Percentiles rank a stretch among this genome's conserved stretches.
phyloP scores from a whole-genome alignment of 2,797 vertebrate species.

The Loriculus beryllinus region DNA sequence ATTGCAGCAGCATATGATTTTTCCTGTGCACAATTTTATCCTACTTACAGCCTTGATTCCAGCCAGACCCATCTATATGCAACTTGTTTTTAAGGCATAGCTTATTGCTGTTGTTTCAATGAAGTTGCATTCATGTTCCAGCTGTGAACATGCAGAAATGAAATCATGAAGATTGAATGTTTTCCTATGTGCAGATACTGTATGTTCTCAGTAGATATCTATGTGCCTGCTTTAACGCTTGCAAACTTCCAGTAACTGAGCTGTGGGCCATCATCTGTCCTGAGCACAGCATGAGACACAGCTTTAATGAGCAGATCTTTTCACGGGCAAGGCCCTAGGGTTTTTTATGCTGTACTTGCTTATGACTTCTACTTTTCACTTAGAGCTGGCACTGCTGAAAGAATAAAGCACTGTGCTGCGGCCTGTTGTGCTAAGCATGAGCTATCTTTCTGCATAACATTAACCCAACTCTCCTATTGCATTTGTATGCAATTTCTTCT shows the following conservation, averaged over 20 bases:
- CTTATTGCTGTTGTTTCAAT: conserved; percentile 39
- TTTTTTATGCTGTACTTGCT: conserved; percentile 70
- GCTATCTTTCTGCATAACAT: conserved; percentile 68
- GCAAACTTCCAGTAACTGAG: conserved; percentile 59
- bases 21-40: not conserved
- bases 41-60: not conserved
- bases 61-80: not conserved
- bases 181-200: conserved; percentile 41
- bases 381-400: conserved; percentile 63
- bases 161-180: conserved; percentile 43
- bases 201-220: conserved; percentile 41
- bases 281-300: conserved; percentile 63
- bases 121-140: conserved; percentile 41
- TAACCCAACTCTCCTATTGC: conserved; percentile 51
- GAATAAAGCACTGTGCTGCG: conserved; percentile 64
- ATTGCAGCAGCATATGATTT: not conserved
- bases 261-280: conserved; percentile 59
- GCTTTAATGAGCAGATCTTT: conserved; percentile 58
- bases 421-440: conserved; percentile 64
- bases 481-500: conserved; percentile 54
- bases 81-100: conserved; percentile 36
- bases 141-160: conserved; percentile 25
- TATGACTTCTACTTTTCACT: conserved; percentile 65
- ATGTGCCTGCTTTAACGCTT: conserved; percentile 62
- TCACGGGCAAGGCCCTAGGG: conserved; percentile 42